These are phyloP conservation scores for Pseudobourletiella spinata DNA, from an alignment of 1,140 invertebrate species.

Conservation along the genomic window DNA sequence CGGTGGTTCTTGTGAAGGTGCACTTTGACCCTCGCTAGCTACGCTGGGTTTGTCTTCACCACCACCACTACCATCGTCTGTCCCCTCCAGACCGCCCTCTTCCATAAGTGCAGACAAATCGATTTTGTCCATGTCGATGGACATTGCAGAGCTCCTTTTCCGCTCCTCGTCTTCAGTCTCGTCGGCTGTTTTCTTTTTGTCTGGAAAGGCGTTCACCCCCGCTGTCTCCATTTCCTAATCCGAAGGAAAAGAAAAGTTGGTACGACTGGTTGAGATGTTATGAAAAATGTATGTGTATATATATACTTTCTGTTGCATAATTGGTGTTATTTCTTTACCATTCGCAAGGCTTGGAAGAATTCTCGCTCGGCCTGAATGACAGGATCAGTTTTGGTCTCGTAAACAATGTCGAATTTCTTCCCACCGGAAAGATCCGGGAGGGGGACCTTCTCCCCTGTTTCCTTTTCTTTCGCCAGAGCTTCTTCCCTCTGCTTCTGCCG, in stretches of 20 bases:
- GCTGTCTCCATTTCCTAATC: slow-evolving; percentile 5
- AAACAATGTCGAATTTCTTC: slow-evolving; percentile 16
- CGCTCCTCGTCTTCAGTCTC: not conserved
- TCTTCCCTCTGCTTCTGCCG: slow-evolving; percentile 1
- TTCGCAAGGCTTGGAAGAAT: slow-evolving; percentile 13
- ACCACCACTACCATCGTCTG: not conserved
- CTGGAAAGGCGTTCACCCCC: slow-evolving; percentile 5
- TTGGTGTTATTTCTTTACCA: not conserved
- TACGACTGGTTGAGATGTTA: not conserved
- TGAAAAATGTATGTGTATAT: not conserved
- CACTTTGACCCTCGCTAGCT: not conserved
- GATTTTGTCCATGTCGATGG: not conserved
- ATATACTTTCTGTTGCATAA: not conserved
- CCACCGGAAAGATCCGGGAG: slow-evolving; percentile 7
- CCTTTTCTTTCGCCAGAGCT: slow-evolving; percentile 4
- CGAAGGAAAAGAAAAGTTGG: not conserved
- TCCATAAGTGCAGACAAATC: not conserved
- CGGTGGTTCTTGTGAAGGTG: not conserved
- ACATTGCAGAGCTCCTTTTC: not conserved
- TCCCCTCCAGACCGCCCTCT: not conserved
- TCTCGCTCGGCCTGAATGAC: slow-evolving; percentile 20
- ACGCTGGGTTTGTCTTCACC: not conserved
- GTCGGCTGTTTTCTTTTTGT: not conserved
- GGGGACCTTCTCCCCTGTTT: slow-evolving; percentile 8
- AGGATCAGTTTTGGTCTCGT: slow-evolving; percentile 13